These are phyloP conservation scores for Fulica atra DNA, from an alignment of 2,113 vertebrate genomes.

Conservation along the genomic window DNA sequence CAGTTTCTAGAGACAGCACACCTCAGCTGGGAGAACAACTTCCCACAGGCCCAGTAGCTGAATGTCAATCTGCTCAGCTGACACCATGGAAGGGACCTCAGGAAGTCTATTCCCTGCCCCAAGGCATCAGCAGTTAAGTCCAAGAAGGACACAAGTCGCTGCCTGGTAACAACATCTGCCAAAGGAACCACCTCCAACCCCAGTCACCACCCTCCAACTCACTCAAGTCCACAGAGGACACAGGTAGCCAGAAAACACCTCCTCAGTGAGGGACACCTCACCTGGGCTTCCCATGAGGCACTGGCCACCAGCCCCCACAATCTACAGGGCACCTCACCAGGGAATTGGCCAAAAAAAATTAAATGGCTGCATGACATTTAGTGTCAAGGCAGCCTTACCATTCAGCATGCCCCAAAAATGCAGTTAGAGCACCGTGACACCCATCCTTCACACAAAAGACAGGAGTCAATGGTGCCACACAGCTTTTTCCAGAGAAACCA, in stretches of 20 bases:
- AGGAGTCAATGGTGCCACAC: background rate
- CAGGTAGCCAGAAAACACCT: background rate
- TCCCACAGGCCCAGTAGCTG: background rate
- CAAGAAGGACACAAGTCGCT: background rate
- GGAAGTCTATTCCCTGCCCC: background rate
- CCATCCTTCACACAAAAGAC: background rate
- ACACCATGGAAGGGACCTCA: background rate
- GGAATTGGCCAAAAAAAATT: background rate
- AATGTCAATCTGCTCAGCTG: background rate
- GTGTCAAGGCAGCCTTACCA: background rate
- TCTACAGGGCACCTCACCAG: background rate
- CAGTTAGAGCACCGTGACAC: background rate
- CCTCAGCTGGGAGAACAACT: background rate
- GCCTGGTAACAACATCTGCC: background rate
- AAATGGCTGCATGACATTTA: background rate
- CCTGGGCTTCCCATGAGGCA: background rate
- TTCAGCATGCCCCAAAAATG: background rate
- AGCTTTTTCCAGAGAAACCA: background rate
- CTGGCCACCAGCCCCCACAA: background rate
- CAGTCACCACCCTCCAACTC: background rate
- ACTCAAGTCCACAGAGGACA: background rate
- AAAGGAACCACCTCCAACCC: background rate
- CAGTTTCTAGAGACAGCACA: background rate
- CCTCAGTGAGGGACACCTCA: background rate
- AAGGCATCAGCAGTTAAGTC: background rate